Conservation (phyloP, 2,888 invertebrate genomes). For the Scelioninae gen. 2 region DNA sequence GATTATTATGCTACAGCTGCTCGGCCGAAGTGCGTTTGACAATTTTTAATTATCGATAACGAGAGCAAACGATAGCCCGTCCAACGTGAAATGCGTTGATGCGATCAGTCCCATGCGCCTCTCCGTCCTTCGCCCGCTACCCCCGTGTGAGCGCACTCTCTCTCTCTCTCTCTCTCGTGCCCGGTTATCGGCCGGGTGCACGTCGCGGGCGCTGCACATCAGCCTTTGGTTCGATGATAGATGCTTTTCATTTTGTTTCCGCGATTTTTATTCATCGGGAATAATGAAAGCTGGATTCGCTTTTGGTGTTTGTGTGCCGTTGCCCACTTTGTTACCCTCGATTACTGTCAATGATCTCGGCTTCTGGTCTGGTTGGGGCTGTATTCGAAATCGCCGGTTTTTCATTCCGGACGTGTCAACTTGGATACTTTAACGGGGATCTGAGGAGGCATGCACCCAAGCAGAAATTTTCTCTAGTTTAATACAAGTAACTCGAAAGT, state of each 20-base stretch:
- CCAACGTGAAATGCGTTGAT: conserved; percentile 54
- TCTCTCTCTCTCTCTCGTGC: conserved; percentile 6
- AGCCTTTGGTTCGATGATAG: conserved; percentile 55
- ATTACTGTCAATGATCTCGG: conserved; percentile 15
- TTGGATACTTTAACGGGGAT: too few species aligned
- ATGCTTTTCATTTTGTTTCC: conserved; percentile 58
- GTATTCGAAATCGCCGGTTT: too few species aligned
- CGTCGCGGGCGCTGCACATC: conserved; percentile 20
- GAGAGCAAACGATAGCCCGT: conserved; percentile 61
- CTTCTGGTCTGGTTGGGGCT: too few species aligned
- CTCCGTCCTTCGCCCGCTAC: conserved; percentile 11
- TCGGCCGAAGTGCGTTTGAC: conserved; percentile 71
- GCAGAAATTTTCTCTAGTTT: too few species aligned
- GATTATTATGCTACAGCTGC: conserved; percentile 58
- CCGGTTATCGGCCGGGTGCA: conserved; percentile 36
- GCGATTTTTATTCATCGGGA: conserved; percentile 46
- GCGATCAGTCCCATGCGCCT: conserved; percentile 54
- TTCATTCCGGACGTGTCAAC: too few species aligned
- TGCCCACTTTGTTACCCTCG: conserved; percentile 24
- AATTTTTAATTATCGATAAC: conserved; percentile 73
- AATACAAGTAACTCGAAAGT: too few species aligned
- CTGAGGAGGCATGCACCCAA: too few species aligned
- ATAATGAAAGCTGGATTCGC: conserved; percentile 32
- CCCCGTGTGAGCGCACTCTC: too few species aligned
- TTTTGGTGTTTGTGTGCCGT: conserved; percentile 8